Percentiles rank a stretch among this genome's conserved stretches.
These are phyloP conservation scores for Scolanthus callimorphus DNA, from an alignment of 92 coral and sea anemone species.

Conservation along the genomic window DNA sequence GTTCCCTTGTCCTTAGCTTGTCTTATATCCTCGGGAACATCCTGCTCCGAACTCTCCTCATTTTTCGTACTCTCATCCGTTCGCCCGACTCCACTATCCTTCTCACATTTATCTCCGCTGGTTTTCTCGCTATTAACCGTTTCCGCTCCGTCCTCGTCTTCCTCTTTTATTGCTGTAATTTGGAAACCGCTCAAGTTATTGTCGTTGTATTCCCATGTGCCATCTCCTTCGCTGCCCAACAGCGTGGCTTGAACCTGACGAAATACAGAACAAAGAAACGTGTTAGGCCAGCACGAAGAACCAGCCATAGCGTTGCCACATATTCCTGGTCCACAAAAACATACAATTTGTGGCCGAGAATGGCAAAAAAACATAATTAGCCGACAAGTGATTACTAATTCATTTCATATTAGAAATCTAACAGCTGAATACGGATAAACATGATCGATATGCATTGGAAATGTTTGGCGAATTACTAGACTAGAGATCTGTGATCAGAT, in stretches of 20 bases:
- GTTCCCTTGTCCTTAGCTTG: constrained; percentile 43
- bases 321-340: too few species aligned
- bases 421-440: too few species aligned
- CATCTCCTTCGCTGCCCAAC: constrained; percentile 83
- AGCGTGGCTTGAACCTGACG: constrained; percentile 88
- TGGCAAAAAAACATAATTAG: too few species aligned
- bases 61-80: constrained; percentile 93
- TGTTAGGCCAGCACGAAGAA: neutral
- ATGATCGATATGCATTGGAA: too few species aligned
- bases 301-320: too few species aligned
- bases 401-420: too few species aligned
- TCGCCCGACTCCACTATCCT: constrained; percentile 93
- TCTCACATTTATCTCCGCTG: constrained; percentile 89
- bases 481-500: too few species aligned
- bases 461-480: too few species aligned
- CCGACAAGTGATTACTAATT: too few species aligned
- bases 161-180: constrained; percentile 92
- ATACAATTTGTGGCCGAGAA: too few species aligned
- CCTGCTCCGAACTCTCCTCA: constrained; percentile 94
- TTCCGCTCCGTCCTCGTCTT: constrained; percentile 87
- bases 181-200: constrained; percentile 57
- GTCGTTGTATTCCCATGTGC: constrained; percentile 65
- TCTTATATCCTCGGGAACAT: constrained; percentile 62
- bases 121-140: constrained; percentile 67
- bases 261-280: constrained; percentile 9